Conservation (phyloP, 1,140 invertebrate genomes). For the Aphelenchoides avenae region DNA sequence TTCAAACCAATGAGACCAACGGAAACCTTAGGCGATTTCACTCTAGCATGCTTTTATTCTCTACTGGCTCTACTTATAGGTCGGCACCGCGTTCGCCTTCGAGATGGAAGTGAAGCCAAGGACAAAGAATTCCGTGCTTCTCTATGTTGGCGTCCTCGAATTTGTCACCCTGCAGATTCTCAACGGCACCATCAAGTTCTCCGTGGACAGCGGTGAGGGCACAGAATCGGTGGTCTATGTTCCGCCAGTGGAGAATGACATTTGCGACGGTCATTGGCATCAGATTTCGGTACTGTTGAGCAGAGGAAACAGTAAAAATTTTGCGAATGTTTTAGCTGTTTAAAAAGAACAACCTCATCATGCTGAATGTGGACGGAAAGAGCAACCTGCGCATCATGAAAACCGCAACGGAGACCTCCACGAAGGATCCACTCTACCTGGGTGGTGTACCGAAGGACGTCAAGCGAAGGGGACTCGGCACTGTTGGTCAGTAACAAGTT, state of each 20-base stretch:
- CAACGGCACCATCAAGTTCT: conserved; percentile 72
- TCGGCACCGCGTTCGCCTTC: conserved; percentile 68
- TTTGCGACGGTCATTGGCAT: conserved; percentile 92
- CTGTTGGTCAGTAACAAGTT: conserved; percentile 22
- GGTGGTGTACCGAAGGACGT: conserved; percentile 72
- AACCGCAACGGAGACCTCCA: conserved; percentile 73
- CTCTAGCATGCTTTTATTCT: conserved; percentile 5
- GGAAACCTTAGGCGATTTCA: conserved; percentile 1
- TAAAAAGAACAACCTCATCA: conserved; percentile 77
- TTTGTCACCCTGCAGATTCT: conserved; percentile 80
- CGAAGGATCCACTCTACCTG: conserved; percentile 78
- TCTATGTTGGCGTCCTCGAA: conserved; percentile 72
- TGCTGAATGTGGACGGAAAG: conserved; percentile 74
- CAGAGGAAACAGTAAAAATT: conserved; percentile 1
- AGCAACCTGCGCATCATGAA: conserved; percentile 68
- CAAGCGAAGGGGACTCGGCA: conserved; percentile 44
- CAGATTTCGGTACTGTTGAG: conserved; percentile 70
- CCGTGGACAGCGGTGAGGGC: conserved; percentile 78
- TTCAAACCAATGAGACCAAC: neutral
- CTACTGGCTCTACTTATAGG: conserved; percentile 14
- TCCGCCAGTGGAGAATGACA: conserved; percentile 68
- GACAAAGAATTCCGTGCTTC: conserved; percentile 72
- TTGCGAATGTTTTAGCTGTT: conserved; percentile 66
- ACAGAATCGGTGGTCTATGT: conserved; percentile 72
- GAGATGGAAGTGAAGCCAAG: conserved; percentile 82